A percentile compares a stretch with the other conserved stretches of the same genome.
phyloP scores from a whole-genome alignment of 2,888 invertebrate genomes.

The Tetranychus truncatus region DNA sequence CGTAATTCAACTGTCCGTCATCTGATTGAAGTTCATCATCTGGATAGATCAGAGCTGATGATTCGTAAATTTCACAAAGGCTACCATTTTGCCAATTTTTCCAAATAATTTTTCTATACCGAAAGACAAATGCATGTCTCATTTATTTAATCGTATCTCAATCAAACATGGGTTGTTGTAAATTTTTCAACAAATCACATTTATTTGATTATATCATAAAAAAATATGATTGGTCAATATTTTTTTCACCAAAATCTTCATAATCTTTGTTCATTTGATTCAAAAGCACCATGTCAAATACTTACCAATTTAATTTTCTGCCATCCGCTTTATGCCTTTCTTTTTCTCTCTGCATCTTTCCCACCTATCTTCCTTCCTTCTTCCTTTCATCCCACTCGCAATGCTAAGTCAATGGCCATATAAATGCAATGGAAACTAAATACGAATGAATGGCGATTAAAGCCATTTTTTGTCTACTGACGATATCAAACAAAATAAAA shows the following conservation, averaged over 20 bases:
- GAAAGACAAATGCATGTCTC: neutral
- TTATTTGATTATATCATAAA: neutral
- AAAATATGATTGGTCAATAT: neutral
- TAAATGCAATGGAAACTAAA: too few relatives aligned
- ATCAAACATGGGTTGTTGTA: neutral
- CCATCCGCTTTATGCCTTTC: too few relatives aligned
- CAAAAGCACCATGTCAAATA: neutral
- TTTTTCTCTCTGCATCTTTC: too few relatives aligned
- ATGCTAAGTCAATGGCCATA: too few relatives aligned
- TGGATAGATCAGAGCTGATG: conserved; percentile 7
- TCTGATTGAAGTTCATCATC: conserved; percentile 5
- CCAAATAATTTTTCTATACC: conserved; percentile 3
- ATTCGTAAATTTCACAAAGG: conserved; percentile 9
- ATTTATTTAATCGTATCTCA: too few relatives aligned
- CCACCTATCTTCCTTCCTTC: too few relatives aligned
- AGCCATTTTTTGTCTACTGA: too few relatives aligned
- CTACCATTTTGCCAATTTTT: conserved; percentile 6
- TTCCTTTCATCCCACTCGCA: too few relatives aligned
- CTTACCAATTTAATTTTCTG: too few relatives aligned
- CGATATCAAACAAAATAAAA: too few relatives aligned
- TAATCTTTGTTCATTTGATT: conserved; percentile 2
- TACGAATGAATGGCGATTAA: too few relatives aligned
- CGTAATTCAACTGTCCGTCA: conserved; percentile 10
- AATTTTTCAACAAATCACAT: neutral
- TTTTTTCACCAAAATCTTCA: conserved; percentile 1